Evolutionary conservation across 2,797 vertebrate genomes (phyloP).

Genomic region (Poliocrania exsul): DNA sequence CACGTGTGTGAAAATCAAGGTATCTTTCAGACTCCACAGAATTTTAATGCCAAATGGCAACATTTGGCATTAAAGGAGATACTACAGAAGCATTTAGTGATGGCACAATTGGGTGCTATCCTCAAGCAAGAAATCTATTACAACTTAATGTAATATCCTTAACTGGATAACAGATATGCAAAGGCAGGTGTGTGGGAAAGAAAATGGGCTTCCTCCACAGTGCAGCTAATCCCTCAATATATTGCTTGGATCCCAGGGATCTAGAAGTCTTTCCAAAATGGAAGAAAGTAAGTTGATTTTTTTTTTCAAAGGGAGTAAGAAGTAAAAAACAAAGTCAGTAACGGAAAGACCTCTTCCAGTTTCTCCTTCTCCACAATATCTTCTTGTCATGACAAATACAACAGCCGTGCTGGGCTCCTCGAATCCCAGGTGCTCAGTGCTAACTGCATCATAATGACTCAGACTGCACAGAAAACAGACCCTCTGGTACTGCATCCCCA

Average conservation of each 20-base stretch:
- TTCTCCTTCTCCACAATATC: not conserved
- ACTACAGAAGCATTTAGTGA: not conserved
- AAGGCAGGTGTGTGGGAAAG: not conserved
- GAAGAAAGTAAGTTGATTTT: not conserved
- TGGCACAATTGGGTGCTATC: fast-evolving
- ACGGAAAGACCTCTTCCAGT: not conserved
- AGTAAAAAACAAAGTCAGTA: not conserved
- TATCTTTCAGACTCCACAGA: not conserved
- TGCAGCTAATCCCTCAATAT: not conserved
- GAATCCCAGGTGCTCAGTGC: fast-evolving
- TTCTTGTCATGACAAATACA: not conserved
- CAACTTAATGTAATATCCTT: not conserved
- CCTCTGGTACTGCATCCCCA: too few relatives aligned
- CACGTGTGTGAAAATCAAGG: not conserved
- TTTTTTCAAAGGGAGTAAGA: not conserved
- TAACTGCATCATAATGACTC: fast-evolving
- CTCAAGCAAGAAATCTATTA: not conserved
- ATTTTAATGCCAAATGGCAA: not conserved
- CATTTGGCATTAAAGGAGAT: not conserved
- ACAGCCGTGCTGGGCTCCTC: fast-evolving
- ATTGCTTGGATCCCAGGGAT: not conserved
- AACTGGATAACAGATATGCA: not conserved
- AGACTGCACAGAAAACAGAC: not conserved
- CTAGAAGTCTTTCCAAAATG: not conserved
- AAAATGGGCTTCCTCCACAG: not conserved